Percentiles rank a stretch among this genome's conserved stretches.
These are phyloP conservation scores for Melieria crassipennis DNA, from an alignment of 2,888 invertebrate species.

Conservation along the genomic window DNA sequence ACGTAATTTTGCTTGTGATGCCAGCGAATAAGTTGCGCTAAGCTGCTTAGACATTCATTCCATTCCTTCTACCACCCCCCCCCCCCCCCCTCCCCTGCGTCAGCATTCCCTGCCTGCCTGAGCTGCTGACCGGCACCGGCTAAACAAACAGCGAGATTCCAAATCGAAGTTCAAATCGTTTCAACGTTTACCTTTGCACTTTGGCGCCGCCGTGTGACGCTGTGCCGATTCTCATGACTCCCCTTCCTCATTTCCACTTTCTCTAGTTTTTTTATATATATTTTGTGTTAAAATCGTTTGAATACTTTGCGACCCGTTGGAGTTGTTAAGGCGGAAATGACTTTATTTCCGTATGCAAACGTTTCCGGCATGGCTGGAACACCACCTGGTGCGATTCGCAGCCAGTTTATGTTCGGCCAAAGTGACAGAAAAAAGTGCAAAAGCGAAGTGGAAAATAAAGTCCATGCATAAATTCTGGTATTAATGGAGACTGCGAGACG, in stretches of 20 bases:
- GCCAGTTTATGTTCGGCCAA: too few species aligned
- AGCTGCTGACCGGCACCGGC: not conserved
- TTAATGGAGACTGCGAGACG: too few species aligned
- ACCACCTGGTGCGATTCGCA: too few species aligned
- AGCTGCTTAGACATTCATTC: conserved; percentile 2
- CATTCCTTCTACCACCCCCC: too few species aligned
- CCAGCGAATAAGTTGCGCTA: conserved; percentile 11
- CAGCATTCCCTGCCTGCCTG: not conserved
- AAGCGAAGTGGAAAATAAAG: too few species aligned
- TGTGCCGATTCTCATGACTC: not conserved
- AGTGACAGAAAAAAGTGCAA: too few species aligned
- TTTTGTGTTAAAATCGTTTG: too few species aligned
- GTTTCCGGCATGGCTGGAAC: not conserved
- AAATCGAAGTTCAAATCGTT: too few species aligned
- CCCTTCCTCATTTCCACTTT: not conserved
- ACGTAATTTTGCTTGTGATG: conserved; percentile 20
- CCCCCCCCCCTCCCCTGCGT: too few species aligned
- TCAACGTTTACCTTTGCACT: too few species aligned
- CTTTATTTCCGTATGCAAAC: conserved; percentile 15
- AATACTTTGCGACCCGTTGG: conserved; percentile 2
- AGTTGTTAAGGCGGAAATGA: conserved; percentile 21
- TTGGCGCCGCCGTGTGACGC: too few species aligned
- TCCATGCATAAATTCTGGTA: too few species aligned
- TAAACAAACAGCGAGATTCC: not conserved
- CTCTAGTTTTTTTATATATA: not conserved